A percentile compares a stretch with the other conserved stretches of the same genome.
Evolutionary conservation across 2,888 invertebrate species (phyloP).

Genomic region (Zonitis immaculata): DNA sequence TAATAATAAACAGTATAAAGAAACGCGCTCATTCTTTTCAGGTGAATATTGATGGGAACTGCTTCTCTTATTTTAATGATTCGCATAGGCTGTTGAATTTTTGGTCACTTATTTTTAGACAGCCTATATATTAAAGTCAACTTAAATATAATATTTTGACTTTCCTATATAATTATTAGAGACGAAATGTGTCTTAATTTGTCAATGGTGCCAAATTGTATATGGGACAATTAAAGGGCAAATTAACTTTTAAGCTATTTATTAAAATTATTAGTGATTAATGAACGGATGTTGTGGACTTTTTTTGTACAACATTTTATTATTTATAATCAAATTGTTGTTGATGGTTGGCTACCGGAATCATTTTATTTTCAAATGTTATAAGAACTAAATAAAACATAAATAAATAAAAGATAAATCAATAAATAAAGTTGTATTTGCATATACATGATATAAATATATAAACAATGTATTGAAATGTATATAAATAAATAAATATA

Average conservation of each 20-base stretch:
- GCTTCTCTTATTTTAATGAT: no score
- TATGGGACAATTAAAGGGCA: background rate
- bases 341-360: slow-evolving; percentile 10
- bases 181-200: slow-evolving; percentile 12
- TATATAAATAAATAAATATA: slow-evolving; percentile 15
- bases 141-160: slow-evolving; percentile 2
- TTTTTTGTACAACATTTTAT: slow-evolving; percentile 5
- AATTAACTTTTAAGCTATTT: background rate
- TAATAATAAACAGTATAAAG: no score
- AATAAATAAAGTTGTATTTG: slow-evolving; percentile 14
- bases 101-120: no score
- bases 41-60: no score
- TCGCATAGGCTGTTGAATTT: no score
- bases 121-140: no score
- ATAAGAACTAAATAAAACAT: slow-evolving; percentile 1
- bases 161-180: slow-evolving; percentile 3
- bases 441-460: slow-evolving; percentile 6
- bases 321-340: slow-evolving; percentile 9
- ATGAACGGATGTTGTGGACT: background rate
- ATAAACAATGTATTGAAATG: slow-evolving; percentile 21
- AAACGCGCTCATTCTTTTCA: no score
- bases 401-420: no score
- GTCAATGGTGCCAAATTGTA: slow-evolving; percentile 19
- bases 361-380: slow-evolving; percentile 7
- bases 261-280: background rate